Base-by-base conservation (phyloP, 2,888 invertebrate genomes). In the Lochmaea capreae region DNA sequence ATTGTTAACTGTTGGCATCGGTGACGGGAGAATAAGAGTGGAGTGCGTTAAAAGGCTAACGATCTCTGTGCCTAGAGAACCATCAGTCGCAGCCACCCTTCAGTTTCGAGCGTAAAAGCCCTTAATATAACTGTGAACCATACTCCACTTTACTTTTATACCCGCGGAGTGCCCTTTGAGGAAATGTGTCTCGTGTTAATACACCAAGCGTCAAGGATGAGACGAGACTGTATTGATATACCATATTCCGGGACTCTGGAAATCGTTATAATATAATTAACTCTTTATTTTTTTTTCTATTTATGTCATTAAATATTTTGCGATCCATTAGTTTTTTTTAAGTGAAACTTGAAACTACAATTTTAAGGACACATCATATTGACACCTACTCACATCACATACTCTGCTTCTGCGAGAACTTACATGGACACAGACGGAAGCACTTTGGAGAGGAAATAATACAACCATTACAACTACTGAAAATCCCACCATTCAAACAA, bases 21-120 rank as follows among this genome's bases (percentile, higher is more conserved):
- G 74, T 72, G 67, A 42, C 62, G 62, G 62, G 62, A 16, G 62
- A 63, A 42, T 42, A 39, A 43, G 62, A 63, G 68, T 33, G 58
- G 73, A 76, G 74, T 70, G 66, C 75, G 77, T 77, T 76, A 77
- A 77, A 77, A 77, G 77, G 77, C 77, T 77, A 77, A 77, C 77
- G 77, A 76, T 77, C 75, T 67, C 74, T 71, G 33, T 39, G 72
- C 66, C 72, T 76, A 70, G 73, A 77, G 77, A 77, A 75, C 75
- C 74, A 77, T 77, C 77, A 71, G 71, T 67, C 72, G 65, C 77
- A 77, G 77, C 71, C 75, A 75, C 77, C 75, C 77, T 75, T 69
- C 67, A 72, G 42, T 71, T 72, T 68, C 66, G 65, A 77, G 75
- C 77, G 72, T 76, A 74, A 76, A 77, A 74, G 75, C 74, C 74